phyloP scores from a whole-genome alignment of 2,113 vertebrate species.

The Lepisosteus osseus region DNA sequence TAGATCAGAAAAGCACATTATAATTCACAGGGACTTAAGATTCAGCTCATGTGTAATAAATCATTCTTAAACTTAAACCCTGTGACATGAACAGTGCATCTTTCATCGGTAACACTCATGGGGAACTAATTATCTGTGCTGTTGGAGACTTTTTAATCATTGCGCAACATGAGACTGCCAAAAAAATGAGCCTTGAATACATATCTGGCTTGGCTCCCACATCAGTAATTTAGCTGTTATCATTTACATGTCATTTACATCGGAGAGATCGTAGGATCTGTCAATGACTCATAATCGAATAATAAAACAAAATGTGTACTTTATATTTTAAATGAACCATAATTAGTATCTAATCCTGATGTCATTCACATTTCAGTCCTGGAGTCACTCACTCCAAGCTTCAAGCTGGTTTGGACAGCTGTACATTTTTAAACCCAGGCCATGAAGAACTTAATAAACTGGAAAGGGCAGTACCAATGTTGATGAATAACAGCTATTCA shows the following conservation, averaged over 20 bases:
- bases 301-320: background rate
- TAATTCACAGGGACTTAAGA: too few relatives aligned
- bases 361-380: background rate
- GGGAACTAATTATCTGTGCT: background rate
- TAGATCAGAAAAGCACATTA: too few relatives aligned
- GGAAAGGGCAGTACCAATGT: background rate
- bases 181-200: background rate
- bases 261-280: background rate
- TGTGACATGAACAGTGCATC: too few relatives aligned
- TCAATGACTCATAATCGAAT: background rate
- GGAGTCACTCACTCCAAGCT: background rate
- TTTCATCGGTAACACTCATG: background rate
- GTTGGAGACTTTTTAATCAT: background rate
- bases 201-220: constrained; percentile 3
- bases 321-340: background rate
- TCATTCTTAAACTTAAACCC: too few relatives aligned
- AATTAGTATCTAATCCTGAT: background rate
- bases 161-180: background rate
- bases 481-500: background rate
- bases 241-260: background rate
- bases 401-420: background rate
- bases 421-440: background rate
- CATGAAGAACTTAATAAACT: background rate
- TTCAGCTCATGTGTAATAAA: too few relatives aligned
- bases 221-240: background rate